Percentiles rank a stretch among this genome's conserved stretches.
These are phyloP conservation scores for Epinotia bilunana DNA, from an alignment of 2,888 invertebrate genomes.

Conservation along the genomic window DNA sequence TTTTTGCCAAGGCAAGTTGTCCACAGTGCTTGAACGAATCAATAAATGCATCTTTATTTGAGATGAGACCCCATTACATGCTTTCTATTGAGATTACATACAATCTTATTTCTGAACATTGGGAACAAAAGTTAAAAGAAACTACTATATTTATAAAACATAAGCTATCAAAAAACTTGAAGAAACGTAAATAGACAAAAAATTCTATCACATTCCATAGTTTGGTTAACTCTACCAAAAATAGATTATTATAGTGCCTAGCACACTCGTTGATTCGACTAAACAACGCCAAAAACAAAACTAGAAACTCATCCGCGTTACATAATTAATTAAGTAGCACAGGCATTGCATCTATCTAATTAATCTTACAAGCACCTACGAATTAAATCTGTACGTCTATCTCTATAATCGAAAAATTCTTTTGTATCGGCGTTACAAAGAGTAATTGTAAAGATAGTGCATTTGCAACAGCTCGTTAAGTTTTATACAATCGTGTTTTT, in stretches of 20 bases:
- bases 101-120: too few relatives aligned
- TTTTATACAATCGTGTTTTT: not conserved
- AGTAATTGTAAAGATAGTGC: slow-evolving; percentile 22
- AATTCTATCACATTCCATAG: too few relatives aligned
- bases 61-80: too few relatives aligned
- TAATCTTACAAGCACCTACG: slow-evolving; percentile 38
- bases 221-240: not conserved
- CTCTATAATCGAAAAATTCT: slow-evolving; percentile 27
- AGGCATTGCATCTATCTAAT: slow-evolving; percentile 37
- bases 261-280: slow-evolving; percentile 10
- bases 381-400: slow-evolving; percentile 29
- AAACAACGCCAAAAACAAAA: slow-evolving; percentile 27
- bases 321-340: slow-evolving; percentile 42
- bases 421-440: slow-evolving; percentile 12
- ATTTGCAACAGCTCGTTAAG: slow-evolving; percentile 8
- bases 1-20: too few relatives aligned
- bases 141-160: too few relatives aligned
- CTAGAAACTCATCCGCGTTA: slow-evolving; percentile 37
- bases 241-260: not conserved
- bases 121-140: too few relatives aligned
- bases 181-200: too few relatives aligned
- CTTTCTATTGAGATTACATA: too few relatives aligned
- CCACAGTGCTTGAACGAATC: too few relatives aligned
- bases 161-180: too few relatives aligned
- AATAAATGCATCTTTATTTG: too few relatives aligned